These are phyloP conservation scores for Synergus gifuensis DNA, from an alignment of 2,888 invertebrate genomes.

Conservation along the genomic window DNA sequence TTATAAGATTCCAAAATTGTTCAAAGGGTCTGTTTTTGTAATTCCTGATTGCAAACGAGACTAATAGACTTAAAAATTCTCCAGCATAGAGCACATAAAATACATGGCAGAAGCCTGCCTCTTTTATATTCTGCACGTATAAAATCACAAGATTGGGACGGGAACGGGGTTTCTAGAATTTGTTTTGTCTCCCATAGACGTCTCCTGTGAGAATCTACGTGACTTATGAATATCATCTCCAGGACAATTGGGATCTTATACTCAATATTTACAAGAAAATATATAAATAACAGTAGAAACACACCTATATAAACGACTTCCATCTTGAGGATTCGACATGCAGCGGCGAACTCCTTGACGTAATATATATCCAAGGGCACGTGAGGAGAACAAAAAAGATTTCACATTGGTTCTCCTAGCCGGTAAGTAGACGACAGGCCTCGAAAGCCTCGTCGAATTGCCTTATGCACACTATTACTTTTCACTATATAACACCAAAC, in stretches of 20 bases:
- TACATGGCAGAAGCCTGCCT: background rate
- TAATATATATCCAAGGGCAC: slow-evolving; percentile 62
- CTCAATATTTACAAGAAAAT: slow-evolving; percentile 1
- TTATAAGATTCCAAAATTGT: background rate
- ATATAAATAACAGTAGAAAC: slow-evolving; percentile 50
- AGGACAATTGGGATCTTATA: background rate
- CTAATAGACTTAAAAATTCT: background rate
- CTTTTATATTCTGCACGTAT: slow-evolving; percentile 18
- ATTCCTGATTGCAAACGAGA: background rate
- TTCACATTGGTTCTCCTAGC: slow-evolving; percentile 52
- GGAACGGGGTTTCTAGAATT: slow-evolving; percentile 18
- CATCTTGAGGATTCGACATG: slow-evolving; percentile 70
- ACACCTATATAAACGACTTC: slow-evolving; percentile 76
- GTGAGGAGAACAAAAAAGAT: slow-evolving; percentile 45
- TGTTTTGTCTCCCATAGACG: slow-evolving; percentile 15
- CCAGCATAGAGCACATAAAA: slow-evolving; percentile 11
- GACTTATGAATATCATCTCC: background rate
- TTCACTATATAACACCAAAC: slow-evolving; percentile 14
- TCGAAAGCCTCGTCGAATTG: slow-evolving; percentile 30
- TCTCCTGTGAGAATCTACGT: background rate
- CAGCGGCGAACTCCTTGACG: slow-evolving; percentile 60
- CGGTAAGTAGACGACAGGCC: slow-evolving; percentile 24
- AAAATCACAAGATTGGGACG: slow-evolving; percentile 25
- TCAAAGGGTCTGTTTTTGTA: background rate
- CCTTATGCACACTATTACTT: slow-evolving; percentile 5